Evolutionary conservation across 2,797 vertebrate genomes (phyloP), one percentile per base, ranked within the genome.

Genomic region (Melanotaenia pygmaea): DNA sequence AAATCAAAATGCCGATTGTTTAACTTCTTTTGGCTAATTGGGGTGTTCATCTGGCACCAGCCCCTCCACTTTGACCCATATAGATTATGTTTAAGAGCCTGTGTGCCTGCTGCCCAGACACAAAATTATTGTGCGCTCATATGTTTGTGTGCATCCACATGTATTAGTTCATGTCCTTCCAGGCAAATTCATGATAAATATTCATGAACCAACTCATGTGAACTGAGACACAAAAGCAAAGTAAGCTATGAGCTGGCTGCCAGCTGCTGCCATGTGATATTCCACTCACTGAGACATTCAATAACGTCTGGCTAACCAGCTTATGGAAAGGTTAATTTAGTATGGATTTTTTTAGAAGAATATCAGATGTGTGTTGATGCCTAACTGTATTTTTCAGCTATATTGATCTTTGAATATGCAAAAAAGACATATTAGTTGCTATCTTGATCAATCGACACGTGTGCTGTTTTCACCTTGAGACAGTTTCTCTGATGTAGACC

Each of bases 191-290:
- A 12, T 67, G 1, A 69, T 88, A 67, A 86, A 91, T 92, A 91
- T 91, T 89, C 85, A 91, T 89, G 86, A 90, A 81, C 5, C 54
- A 37, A 67, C 22, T 83, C 68, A 12, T 83, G 77, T 84, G 88
- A 84, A 87, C 65, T 72, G 89, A 89, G 66, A 79, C 72, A 79
- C 80, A 84, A 86, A 57, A 88, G 83, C 70, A 59, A 43, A 83
- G 45, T 67, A 35, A 22, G 59, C 80, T 74, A 77, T 69, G 58
- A 73, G 47, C 91, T 84, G 83, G 88, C 89, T 90, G 90, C 88
- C 85, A 81, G 83, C 86, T 66, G 74, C 72, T 40, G 70, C 54
- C 85, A 82, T 88, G 75, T 78, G 72, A 79, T 75, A 22, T 30
- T 37, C 13, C 61, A 35, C 38, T 53, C 37, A 24, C 47, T 1